Conservation (phyloP, 2,797 vertebrate genomes). For the Pangasius djambal region DNA sequence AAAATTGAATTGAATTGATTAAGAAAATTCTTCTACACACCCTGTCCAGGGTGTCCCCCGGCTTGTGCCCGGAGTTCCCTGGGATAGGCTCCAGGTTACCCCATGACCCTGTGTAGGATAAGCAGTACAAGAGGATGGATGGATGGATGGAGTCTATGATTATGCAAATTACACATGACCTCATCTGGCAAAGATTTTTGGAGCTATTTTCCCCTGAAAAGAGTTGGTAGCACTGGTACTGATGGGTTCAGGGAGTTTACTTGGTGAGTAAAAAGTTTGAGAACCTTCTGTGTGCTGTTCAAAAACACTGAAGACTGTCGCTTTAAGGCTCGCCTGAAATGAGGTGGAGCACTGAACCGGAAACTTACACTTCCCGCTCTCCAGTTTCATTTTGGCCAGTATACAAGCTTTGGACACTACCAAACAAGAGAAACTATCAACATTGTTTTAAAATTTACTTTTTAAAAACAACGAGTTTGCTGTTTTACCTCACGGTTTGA, state of each 20-base stretch:
- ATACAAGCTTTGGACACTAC: not conserved
- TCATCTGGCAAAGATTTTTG: not conserved
- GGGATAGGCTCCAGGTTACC: too few relatives aligned
- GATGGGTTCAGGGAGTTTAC: not conserved
- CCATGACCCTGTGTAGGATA: too few relatives aligned
- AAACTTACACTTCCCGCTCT: not conserved
- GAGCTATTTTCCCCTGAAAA: not conserved
- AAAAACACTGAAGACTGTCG: not conserved
- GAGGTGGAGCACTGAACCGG: not conserved
- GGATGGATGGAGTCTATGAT: too few relatives aligned
- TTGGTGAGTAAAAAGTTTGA: not conserved
- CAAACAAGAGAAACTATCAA: not conserved
- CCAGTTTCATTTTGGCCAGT: not conserved
- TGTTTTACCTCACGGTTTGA: not conserved
- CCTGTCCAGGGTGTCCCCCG: too few relatives aligned
- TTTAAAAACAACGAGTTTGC: not conserved
- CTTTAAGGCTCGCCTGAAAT: not conserved
- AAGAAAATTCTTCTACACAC: too few relatives aligned
- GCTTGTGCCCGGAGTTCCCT: too few relatives aligned
- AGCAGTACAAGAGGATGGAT: too few relatives aligned
- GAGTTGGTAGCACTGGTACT: not conserved
- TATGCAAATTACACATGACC: not conserved
- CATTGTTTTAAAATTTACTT: too few relatives aligned
- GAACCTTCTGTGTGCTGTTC: not conserved
- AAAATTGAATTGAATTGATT: too few relatives aligned